A percentile compares a stretch with the other conserved stretches of the same genome.
phyloP scores from a whole-genome alignment of 2,113 vertebrate genomes.

The Trinectes maculatus region DNA sequence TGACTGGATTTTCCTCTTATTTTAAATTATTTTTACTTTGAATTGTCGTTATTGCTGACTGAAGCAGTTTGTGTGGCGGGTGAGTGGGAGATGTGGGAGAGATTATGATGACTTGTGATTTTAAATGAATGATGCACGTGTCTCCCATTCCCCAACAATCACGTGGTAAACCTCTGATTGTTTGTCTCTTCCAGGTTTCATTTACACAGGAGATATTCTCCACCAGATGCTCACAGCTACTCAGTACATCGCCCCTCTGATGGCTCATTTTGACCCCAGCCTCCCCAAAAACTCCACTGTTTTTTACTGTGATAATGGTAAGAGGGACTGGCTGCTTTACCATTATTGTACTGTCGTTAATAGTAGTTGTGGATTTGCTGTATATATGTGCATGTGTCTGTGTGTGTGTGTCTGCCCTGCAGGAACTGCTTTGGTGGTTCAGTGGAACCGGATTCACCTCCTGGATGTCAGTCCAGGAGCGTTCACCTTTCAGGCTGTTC shows the following conservation, averaged over 20 bases:
- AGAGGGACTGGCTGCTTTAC: slow-evolving; percentile 40
- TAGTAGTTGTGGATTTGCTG: background rate
- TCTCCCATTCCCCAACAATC: background rate
- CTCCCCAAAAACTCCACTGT: slow-evolving; percentile 92
- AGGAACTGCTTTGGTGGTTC: slow-evolving; percentile 93
- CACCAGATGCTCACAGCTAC: slow-evolving; percentile 95
- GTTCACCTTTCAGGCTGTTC: slow-evolving; percentile 93
- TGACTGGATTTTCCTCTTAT: background rate
- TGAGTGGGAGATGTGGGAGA: no score
- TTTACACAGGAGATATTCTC: slow-evolving; percentile 94
- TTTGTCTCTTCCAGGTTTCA: slow-evolving; percentile 85
- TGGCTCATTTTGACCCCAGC: slow-evolving; percentile 96
- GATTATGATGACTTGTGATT: no score
- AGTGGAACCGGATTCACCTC: slow-evolving; percentile 91
- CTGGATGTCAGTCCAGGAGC: slow-evolving; percentile 88
- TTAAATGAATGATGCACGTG: background rate
- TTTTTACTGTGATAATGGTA: slow-evolving; percentile 95
- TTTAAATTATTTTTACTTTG: no score
- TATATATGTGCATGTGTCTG: background rate
- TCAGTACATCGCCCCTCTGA: slow-evolving; percentile 95
- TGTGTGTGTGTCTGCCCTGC: background rate
- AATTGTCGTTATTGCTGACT: no score
- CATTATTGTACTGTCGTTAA: background rate
- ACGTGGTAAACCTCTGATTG: background rate
- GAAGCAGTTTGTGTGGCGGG: background rate